phyloP scores from a whole-genome alignment of 2,113 vertebrate species.

The Ammodytes dubius region DNA sequence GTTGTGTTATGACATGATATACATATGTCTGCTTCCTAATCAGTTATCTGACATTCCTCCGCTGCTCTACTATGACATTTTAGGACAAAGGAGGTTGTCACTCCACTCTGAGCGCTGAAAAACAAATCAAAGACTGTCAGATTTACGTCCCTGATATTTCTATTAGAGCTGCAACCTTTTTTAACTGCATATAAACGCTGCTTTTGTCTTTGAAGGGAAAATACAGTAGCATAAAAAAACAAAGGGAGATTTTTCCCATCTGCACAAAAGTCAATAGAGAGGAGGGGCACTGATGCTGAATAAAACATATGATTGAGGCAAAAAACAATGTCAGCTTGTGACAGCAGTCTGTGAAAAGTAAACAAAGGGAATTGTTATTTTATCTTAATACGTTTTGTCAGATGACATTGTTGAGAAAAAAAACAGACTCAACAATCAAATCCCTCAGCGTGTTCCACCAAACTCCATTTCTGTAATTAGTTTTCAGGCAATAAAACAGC shows the following conservation, averaged over 20 bases:
- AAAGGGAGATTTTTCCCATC: slow-evolving; percentile 45
- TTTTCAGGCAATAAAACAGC: slow-evolving; percentile 53
- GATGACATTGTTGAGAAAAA: slow-evolving; percentile 48
- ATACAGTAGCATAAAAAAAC: slow-evolving; percentile 26
- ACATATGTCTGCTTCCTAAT: slow-evolving; percentile 6
- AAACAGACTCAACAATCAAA: slow-evolving; percentile 60
- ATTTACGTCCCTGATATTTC: slow-evolving; percentile 23
- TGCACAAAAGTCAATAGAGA: slow-evolving; percentile 35
- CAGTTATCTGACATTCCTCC: slow-evolving; percentile 16
- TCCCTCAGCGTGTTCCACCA: slow-evolving; percentile 59
- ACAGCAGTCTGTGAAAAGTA: slow-evolving; percentile 51
- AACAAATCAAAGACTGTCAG: slow-evolving; percentile 32
- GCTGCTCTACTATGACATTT: slow-evolving; percentile 50
- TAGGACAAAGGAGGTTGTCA: slow-evolving; percentile 60
- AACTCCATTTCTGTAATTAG: slow-evolving; percentile 67
- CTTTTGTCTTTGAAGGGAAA: slow-evolving; percentile 52
- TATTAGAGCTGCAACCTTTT: slow-evolving; percentile 27
- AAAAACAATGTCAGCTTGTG: slow-evolving; percentile 35
- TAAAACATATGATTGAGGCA: slow-evolving; percentile 36
- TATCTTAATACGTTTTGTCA: slow-evolving; percentile 52
- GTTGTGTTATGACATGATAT: slow-evolving; percentile 6
- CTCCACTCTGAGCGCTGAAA: slow-evolving; percentile 15
- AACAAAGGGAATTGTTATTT: slow-evolving; percentile 46
- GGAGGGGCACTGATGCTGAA: slow-evolving; percentile 41
- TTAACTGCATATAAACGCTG: background rate